Evolutionary conservation across 1,140 invertebrate species (phyloP), one percentile per base, ranked within the genome.

Genomic region (Magallana angulata): DNA sequence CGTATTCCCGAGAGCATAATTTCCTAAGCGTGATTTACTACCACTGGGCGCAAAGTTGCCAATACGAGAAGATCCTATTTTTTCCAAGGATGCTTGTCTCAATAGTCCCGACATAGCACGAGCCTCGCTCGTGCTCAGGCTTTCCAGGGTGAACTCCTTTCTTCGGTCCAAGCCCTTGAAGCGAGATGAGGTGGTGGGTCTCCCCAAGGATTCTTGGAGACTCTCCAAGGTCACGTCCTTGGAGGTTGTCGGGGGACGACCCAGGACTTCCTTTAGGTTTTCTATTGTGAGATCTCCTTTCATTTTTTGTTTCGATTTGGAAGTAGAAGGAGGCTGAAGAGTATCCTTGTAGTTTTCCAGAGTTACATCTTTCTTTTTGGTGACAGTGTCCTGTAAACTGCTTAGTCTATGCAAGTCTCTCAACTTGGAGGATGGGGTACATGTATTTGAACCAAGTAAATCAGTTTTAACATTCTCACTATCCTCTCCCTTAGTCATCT

Each of bases 111-210:
- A 94, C 92, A 95, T 93, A 48, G 93, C 92, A 64, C 92, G 89
- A 57, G 93, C 93, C 85, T 95, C 94, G 88, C 92, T 92, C 9
- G 92, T 92, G 80, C 90, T 92, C 48, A 95, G 90, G 90, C 93
- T 94, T 90, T 94, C 93, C 48, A 94, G 64, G n/a, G 93, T 91
- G 89, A 94, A 92, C 82, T 93, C 93, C 68, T 94, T 94, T 36
- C 91, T 91, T 36, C 91, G 86, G 18, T 93, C 92, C 36, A 91
- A 84, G n/a, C 91, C 91, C 85, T 90, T 91, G 87, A 92, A 92
- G 71, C 91, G 89, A 30, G 92, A 92, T 56, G 90, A 85, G 68
- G 93, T 92, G 36, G 89, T 89, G 9, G 92, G 92, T 68, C 92
- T 80, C 11, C 92, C 90, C 58, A 93, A 89, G 36, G 92, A 89